Evolutionary conservation across 2,888 invertebrate species (phyloP), one percentile per base, ranked within the genome.

Genomic region (Netelia fuscicornis): DNA sequence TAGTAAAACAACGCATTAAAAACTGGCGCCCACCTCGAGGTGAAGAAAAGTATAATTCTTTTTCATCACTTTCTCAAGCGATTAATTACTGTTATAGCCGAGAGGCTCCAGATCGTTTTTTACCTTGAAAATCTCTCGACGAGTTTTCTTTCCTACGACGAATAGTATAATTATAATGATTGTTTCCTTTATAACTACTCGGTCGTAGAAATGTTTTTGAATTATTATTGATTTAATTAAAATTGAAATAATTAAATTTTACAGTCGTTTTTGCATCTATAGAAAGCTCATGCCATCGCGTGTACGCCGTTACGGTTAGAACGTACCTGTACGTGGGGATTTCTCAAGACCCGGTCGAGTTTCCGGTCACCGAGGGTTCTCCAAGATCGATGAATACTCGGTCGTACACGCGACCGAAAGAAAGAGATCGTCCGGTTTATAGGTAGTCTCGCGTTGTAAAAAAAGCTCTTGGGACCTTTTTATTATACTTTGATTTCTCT

Each of bases 361-460:
- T 72, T 77, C 71, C 77, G 77, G 71, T 48, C 48, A 48, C 11
- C 17, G 13, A 23, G 11, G 42, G 17, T 56, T 10, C 23, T 71
- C 13, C 48, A 65, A 72, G 72, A 78, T 68, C 82, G 77, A 78
- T 78, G 42, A 13, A 54, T 60, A 60, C 42, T 58, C 67, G 67
- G 17, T 58, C 67, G 67, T 52, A 48, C 30, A 30, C 13, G 48
- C 23, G 25, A 30, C 17, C 5, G 48, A 23, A 23, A 5, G 23
- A 62, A 37, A 25, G 30, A 48, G 10, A 10, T 13, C 48, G 2
- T 1, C 1, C 48, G 48, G 11, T 48, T 13, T 48, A 0, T 11
- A 2, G 48, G 11, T 48, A 13, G 2, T 48, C 11, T 48, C 48
- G 48, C 11, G 48, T 48, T 13, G 11, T 48, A 48, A 48, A 13